Conservation (phyloP, 2,888 invertebrate genomes). For the Chrysolina haemoptera region DNA sequence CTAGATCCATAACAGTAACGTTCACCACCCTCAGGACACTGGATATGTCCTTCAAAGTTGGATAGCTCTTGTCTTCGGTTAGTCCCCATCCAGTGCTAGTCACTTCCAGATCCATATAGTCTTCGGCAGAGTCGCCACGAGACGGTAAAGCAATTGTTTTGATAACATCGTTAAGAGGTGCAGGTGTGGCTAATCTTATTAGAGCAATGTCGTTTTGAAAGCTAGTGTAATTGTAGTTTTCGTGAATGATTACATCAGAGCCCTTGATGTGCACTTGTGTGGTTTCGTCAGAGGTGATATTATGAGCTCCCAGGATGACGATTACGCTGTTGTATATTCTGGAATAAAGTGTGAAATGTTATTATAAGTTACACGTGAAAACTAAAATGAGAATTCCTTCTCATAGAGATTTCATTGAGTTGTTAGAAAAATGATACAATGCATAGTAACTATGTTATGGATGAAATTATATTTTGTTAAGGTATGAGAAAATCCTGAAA, state of each 20-base stretch:
- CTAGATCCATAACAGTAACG: conserved; percentile 47
- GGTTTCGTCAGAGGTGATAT: conserved; percentile 49
- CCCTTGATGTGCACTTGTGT: conserved; percentile 45
- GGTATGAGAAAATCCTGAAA: no score
- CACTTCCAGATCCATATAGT: conserved; percentile 39
- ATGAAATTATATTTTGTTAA: no score
- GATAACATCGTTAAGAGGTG: conserved; percentile 47
- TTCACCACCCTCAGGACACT: conserved; percentile 50
- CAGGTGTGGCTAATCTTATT: conserved; percentile 50
- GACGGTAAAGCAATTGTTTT: conserved; percentile 53
- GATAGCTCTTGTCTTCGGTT: conserved; percentile 46
- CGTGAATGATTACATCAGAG: conserved; percentile 50
- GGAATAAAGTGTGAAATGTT: conserved; percentile 21
- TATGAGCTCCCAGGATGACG: conserved; percentile 58
- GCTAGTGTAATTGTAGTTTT: conserved; percentile 43
- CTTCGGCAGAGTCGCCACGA: conserved; percentile 33
- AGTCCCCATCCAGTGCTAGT: conserved; percentile 59
- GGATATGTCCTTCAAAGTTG: conserved; percentile 52
- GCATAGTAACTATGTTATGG: no score
- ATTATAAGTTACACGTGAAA: background rate
- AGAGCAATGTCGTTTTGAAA: conserved; percentile 56
- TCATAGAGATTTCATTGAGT: no score
- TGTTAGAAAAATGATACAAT: no score
- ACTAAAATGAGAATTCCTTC: no score
- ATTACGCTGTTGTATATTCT: conserved; percentile 49